These are phyloP conservation scores for Drosophila ogumai DNA, from an alignment of 1,140 invertebrate genomes.

Conservation along the genomic window DNA sequence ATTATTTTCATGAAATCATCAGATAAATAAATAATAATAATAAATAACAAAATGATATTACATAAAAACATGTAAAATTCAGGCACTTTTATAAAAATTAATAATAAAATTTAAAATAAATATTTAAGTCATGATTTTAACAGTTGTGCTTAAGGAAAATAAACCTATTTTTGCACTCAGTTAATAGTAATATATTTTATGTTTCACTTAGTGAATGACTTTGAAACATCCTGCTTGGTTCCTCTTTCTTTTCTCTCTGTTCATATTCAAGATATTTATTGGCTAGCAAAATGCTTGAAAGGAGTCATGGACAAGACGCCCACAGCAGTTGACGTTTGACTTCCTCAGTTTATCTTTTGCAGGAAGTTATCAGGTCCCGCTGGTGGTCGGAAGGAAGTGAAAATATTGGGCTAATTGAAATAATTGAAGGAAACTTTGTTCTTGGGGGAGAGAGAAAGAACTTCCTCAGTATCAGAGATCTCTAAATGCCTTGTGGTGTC, in stretches of 20 bases:
- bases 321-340: constrained; percentile 10
- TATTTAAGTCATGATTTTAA: background rate
- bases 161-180: background rate
- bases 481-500: constrained; percentile 5
- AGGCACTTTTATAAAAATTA: too few relatives aligned
- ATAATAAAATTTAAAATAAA: background rate
- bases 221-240: too few relatives aligned
- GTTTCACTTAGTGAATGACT: background rate
- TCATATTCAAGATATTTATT: background rate
- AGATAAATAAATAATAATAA: background rate
- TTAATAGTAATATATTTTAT: background rate
- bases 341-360: constrained; percentile 8
- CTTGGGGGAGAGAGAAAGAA: background rate
- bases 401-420: constrained; percentile 47
- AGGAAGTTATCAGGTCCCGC: constrained; percentile 29
- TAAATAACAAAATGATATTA: background rate
- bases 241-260: background rate
- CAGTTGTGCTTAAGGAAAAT: background rate
- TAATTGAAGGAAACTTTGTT: constrained; percentile 44
- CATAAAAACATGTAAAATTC: background rate
- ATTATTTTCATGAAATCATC: background rate
- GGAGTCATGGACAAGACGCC: constrained; percentile 23
- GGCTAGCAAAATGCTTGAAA: constrained; percentile 5
- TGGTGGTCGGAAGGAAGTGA: constrained; percentile 40
- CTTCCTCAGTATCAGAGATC: constrained; percentile 20